Percentiles rank a stretch among this genome's conserved stretches.
These are phyloP conservation scores for Mnemiopsis leidyi DNA, from an alignment of 37 sponge, comb jelly and placozoan species.

Conservation along the genomic window DNA sequence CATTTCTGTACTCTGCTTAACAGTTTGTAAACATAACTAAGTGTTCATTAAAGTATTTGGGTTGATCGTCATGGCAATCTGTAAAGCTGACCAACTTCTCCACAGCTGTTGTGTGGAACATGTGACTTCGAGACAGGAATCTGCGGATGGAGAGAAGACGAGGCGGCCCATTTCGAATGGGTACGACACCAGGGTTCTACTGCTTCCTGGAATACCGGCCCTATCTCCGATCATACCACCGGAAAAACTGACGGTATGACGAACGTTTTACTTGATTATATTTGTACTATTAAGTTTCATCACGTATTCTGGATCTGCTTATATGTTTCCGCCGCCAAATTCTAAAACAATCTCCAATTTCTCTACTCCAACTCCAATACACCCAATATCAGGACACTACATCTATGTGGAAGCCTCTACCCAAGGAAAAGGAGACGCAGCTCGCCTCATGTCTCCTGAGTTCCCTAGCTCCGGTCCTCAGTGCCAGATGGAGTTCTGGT, in stretches of 20 bases:
- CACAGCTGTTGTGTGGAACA: constrained; percentile 30
- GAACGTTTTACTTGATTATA: not conserved
- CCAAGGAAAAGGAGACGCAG: constrained; percentile 40
- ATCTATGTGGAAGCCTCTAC: constrained; percentile 66
- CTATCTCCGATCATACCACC: constrained; percentile 64
- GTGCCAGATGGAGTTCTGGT: constrained; percentile 66
- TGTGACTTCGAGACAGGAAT: constrained; percentile 65
- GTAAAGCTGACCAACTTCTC: no score
- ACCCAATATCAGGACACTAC: constrained; percentile 51
- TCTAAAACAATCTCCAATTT: no score
- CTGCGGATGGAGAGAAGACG: constrained; percentile 64
- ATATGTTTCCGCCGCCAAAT: no score
- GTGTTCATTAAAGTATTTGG: no score
- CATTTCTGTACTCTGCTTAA: no score
- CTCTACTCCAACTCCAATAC: not conserved
- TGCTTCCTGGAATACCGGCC: constrained; percentile 56
- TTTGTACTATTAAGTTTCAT: no score
- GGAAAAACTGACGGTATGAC: not conserved
- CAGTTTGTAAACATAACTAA: no score
- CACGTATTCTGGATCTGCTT: no score
- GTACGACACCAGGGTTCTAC: constrained; percentile 57
- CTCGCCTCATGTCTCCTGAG: constrained; percentile 35
- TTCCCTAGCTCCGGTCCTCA: constrained; percentile 68
- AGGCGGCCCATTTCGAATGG: constrained; percentile 53
- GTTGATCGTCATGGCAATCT: no score